Base-by-base conservation (phyloP, 1,140 invertebrate species). In the Agrypnia vestita region DNA sequence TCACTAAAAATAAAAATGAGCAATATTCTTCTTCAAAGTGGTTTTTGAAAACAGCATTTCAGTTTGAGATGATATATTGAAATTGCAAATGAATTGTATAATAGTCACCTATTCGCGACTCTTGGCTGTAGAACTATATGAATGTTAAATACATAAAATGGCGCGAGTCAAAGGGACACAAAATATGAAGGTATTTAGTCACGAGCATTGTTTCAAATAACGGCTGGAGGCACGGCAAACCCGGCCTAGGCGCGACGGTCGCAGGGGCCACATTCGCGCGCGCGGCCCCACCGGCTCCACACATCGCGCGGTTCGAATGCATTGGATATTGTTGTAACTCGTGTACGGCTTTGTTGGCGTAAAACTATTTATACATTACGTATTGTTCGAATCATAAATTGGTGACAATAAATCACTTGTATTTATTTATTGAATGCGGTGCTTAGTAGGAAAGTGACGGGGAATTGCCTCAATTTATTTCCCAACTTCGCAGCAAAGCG, bases 381-480 rank as follows among this genome's bases (percentile, higher is more conserved):
- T 75, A 75, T 75, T 75, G 73, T 75, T 59, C 55, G 73, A 61
- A 61, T 75, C 73, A 75, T 61, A 75, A 75, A 75, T 75, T 61
- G 73, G 73, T 75, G 53, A 75, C 73, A 75, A 75, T 75, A 75
- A 75, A 75, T 75, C 73, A 75, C 43, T 53, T 55, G 55, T 75
- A 75, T 75, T 75, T 75, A 75, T 75, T 59, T 75, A 75, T 75
- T 75, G 35, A 75, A 75, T 61, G 73, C 55, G 25, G 55, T 19
- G 73, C 43, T 75, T 75, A 75, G 73, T 46, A 46, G 53, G 73
- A 75, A 75, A 75, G 73, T 61, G 67, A 72, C 67, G 67, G 25
- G 35, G 67, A 47, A 72, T 72, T 72, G 53, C 21, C 59, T 35
- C 59, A 44, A 64, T 64, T 64, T 64, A 64, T 64, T 21, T 13